phyloP scores from a whole-genome alignment of 2,797 vertebrate genomes.

The Rhadinocentrus ornatus region DNA sequence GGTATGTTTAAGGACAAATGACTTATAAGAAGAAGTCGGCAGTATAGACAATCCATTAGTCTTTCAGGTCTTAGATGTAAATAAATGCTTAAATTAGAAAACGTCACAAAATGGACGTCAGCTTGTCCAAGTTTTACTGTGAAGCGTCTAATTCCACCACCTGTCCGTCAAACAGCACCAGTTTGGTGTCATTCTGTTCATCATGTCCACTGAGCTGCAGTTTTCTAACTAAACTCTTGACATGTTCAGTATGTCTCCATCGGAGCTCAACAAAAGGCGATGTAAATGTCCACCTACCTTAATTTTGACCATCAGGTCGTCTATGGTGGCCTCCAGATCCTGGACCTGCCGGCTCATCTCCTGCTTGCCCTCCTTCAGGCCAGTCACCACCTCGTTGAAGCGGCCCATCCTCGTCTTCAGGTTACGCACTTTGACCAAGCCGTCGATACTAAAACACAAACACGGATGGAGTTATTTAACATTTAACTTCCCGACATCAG shows the following conservation, averaged over 20 bases:
- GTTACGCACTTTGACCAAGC: slow-evolving; percentile 89
- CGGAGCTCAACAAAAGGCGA: too few species aligned
- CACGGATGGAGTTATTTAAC: not conserved
- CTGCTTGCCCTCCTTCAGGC: slow-evolving; percentile 92
- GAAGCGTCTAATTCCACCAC: not conserved
- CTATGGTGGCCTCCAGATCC: slow-evolving; percentile 88
- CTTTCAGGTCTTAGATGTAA: too few species aligned
- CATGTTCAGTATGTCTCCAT: too few species aligned
- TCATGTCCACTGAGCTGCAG: slow-evolving; percentile 5
- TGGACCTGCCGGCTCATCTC: slow-evolving; percentile 90
- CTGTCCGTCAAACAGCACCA: slow-evolving; percentile 19
- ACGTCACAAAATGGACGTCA: too few species aligned
- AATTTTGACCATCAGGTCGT: slow-evolving; percentile 87
- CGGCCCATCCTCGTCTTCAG: slow-evolving; percentile 89
- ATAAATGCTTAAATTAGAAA: too few species aligned
- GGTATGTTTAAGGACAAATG: too few species aligned
- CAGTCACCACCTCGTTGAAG: slow-evolving; percentile 91
- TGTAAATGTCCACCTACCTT: slow-evolving; percentile 82
- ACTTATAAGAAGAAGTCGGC: too few species aligned
- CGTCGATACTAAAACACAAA: slow-evolving; percentile 86
- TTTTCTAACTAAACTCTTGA: not conserved
- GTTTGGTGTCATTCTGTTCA: slow-evolving; percentile 6
- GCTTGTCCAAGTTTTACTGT: not conserved
- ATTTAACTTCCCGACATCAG: too few species aligned
- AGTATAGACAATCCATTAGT: too few species aligned